Base-by-base conservation (phyloP, 2,888 invertebrate species). In the Calameuta idolon region DNA sequence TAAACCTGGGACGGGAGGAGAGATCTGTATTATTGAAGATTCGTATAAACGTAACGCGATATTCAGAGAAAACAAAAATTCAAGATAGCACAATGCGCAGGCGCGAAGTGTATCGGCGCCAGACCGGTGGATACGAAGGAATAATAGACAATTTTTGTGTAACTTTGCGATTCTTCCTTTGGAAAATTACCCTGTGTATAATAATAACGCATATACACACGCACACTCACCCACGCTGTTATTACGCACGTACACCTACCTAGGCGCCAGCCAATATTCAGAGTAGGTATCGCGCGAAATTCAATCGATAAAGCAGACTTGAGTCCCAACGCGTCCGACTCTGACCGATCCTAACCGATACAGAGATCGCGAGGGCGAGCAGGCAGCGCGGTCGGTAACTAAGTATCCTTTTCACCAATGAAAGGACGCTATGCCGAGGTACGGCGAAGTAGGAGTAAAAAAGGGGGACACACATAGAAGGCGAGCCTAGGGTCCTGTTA, bases 301-400 rank as follows among this genome's bases (percentile, higher is more conserved):
- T 55, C 55, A 55, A 55, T 55, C 55, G 55, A 55, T 55, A 55
- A 55, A 55, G 55, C 55, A 55, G 55, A 55, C 55, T 55, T 55
- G 55, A 55, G 55, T 55, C 55, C 55, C 23, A 55, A 55, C 55
- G 55, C 55, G 55, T 55, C 55, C 55, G 55, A 55, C 55, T 55
- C 55, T 23, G 55, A 55, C 55, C 55, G 55, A 55, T 55, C 23
- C 23, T 55, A 55, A 55, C 55, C 55, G 55, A 55, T 55, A 55
- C 55, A 55, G 55, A 55, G 23, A 55, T 55, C 55, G 55, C 23
- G 82, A 79, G 76, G 79, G 78, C 37, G 81, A 82, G 80, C 82
- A 80, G 23, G 79, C 76, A 76, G 79, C 55, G 55, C 55, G 23
- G 55, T 55, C 55, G 55, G 55, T 55, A 55, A 55, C 55, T 55